Base-by-base conservation (phyloP, 2,888 invertebrate genomes). In the Euproctis similis region DNA sequence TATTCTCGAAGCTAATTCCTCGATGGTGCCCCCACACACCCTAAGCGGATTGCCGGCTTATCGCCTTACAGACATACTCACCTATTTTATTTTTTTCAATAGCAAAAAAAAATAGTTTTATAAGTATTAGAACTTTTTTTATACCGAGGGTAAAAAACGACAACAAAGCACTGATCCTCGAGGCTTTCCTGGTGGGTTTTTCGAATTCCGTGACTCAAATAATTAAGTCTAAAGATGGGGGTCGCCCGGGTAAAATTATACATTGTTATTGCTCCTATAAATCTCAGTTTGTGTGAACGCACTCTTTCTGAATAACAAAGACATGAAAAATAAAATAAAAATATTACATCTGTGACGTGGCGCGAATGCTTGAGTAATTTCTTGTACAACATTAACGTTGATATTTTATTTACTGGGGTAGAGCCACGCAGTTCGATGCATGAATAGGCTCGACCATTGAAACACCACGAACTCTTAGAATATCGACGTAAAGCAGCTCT, bases 171-270 rank as follows among this genome's bases (percentile, higher is more conserved):
- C 39, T 67, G 72, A 77, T 77, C 76, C 77, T 71, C 53, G 43
- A 62, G 69, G 76, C 73, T 77, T 75, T 77, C 59, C 63, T 65
- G 53, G 62, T 63, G 63, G 65, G 68, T 71, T 69, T 75, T 74
- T 74, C 64, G 76, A 70, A 77, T 78, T 80, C 71, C 82, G 81
- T 82, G 81, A 82, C 81, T 77, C 73, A 76, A 78, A 84, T 84
- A 82, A 82, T 81, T 80, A 84, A 77, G 72, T 70, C 60, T 36
- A 58, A 59, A 65, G 63, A 69, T 69, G 67, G 66, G 69, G 76
- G 71, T 73, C 63, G 69, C 55, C n/a, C 49, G 63, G 64, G 62
- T 69, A 52, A 77, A 80, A 78, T 80, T 81, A 75, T 77, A 75
- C 76, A 76, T 78, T 76, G 76, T 77, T 77, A 74, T 75, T 72